A percentile compares a stretch with the other conserved stretches of the same genome.
Conservation (phyloP, 2,888 invertebrate species). For the Tiphia femorata region DNA sequence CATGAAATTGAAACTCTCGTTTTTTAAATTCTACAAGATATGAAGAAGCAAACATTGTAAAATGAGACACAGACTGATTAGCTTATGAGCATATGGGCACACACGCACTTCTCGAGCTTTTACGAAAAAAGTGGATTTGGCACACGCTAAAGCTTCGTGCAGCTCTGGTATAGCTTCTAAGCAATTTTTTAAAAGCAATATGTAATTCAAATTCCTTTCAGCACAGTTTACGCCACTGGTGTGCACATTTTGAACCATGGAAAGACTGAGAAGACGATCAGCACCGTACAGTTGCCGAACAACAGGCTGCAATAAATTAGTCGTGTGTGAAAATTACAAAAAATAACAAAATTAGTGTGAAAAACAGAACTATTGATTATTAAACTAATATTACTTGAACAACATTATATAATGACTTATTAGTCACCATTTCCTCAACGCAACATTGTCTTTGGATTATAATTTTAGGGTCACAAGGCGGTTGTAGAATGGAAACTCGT, state of each 20-base stretch:
- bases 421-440: slow-evolving; percentile 81
- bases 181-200: slow-evolving; percentile 82
- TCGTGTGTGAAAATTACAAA: not conserved
- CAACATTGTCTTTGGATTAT: slow-evolving; percentile 81
- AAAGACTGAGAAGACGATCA: slow-evolving; percentile 81
- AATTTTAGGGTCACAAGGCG: slow-evolving; percentile 76
- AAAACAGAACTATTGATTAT: too few relatives aligned
- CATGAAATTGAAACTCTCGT: slow-evolving; percentile 69
- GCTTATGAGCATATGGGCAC: too few relatives aligned
- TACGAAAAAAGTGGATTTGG: slow-evolving; percentile 72
- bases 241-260: slow-evolving; percentile 70
- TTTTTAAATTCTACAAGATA: slow-evolving; percentile 57
- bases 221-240: slow-evolving; percentile 69
- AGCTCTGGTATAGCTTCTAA: slow-evolving; percentile 81
- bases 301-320: slow-evolving; percentile 64
- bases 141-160: slow-evolving; percentile 71
- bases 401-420: slow-evolving; percentile 75
- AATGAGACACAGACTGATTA: too few relatives aligned
- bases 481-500: slow-evolving; percentile 85
- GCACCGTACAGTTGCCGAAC: slow-evolving; percentile 80
- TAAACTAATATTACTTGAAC: slow-evolving; percentile 73
- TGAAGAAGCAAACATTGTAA: too few relatives aligned
- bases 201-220: slow-evolving; percentile 83
- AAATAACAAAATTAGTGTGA: not conserved
- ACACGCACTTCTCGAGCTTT: slow-evolving; percentile 73